phyloP scores from a whole-genome alignment of 2,888 invertebrate genomes.

The Morpho helenor region DNA sequence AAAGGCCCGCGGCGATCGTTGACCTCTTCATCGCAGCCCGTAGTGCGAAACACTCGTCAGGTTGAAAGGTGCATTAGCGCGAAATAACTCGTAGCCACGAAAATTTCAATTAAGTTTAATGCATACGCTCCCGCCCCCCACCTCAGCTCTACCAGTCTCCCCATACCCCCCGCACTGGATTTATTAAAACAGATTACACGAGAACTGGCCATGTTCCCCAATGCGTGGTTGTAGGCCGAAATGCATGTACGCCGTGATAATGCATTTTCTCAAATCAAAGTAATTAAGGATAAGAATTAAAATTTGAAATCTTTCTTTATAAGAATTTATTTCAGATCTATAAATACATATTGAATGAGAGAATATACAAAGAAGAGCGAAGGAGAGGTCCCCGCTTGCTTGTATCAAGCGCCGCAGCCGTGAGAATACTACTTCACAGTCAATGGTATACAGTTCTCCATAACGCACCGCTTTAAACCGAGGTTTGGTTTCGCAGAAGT shows the following conservation, averaged over 20 bases:
- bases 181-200: slow-evolving; percentile 60
- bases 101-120: slow-evolving; percentile 73
- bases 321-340: no score
- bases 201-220: slow-evolving; percentile 31
- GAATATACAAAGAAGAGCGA: no score
- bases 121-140: slow-evolving; percentile 48
- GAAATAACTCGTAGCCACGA: slow-evolving; percentile 66
- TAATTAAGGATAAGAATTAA: no score
- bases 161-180: slow-evolving; percentile 40
- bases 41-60: slow-evolving; percentile 40
- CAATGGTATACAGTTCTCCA: no score
- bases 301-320: no score
- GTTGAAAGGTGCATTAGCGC: slow-evolving; percentile 66
- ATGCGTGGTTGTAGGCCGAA: slow-evolving; percentile 8
- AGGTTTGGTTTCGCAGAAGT: no score
- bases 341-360: no score
- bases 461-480: no score
- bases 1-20: slow-evolving; percentile 39
- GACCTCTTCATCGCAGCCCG: slow-evolving; percentile 40
- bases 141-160: slow-evolving; percentile 25
- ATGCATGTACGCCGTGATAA: slow-evolving; percentile 6
- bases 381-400: no score
- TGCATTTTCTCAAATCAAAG: slow-evolving; percentile 6
- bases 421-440: no score
- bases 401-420: no score